These are phyloP conservation scores for Dasysyrphus tricinctus DNA, from an alignment of 2,888 invertebrate genomes.

Conservation along the genomic window DNA sequence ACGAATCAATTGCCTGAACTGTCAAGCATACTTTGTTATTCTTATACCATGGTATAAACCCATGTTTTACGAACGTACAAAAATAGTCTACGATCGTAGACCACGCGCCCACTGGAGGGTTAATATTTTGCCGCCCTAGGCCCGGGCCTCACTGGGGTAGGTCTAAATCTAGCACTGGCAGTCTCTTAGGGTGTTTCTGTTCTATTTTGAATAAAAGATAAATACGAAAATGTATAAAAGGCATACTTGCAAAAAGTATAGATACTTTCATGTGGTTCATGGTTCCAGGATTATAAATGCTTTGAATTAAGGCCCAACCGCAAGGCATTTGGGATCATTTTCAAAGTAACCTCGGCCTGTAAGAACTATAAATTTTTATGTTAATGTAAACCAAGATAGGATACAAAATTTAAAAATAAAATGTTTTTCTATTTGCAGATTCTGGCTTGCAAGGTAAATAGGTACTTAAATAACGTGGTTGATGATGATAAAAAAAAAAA, in stretches of 20 bases:
- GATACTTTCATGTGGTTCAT: background rate
- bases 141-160: too few species aligned
- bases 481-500: conserved; percentile 12
- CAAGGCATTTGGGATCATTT: conserved; percentile 10
- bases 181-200: background rate
- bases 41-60: too few species aligned
- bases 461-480: conserved; percentile 50
- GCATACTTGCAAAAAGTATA: background rate
- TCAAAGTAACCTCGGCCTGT: background rate
- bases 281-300: background rate
- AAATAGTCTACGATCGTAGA: too few species aligned
- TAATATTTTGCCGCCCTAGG: too few species aligned
- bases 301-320: background rate
- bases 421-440: conserved; percentile 70
- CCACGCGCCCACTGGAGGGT: too few species aligned
- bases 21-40: too few species aligned
- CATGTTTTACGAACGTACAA: too few species aligned
- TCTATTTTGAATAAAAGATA: background rate
- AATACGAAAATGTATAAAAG: background rate
- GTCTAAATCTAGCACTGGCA: too few species aligned
- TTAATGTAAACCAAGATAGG: conserved; percentile 39
- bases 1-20: too few species aligned
- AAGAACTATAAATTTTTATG: conserved; percentile 40
- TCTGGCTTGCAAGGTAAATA: conserved; percentile 74
- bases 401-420: conserved; percentile 33